Base-by-base conservation (phyloP, 1,140 invertebrate species). In the Tribolium madens region DNA sequence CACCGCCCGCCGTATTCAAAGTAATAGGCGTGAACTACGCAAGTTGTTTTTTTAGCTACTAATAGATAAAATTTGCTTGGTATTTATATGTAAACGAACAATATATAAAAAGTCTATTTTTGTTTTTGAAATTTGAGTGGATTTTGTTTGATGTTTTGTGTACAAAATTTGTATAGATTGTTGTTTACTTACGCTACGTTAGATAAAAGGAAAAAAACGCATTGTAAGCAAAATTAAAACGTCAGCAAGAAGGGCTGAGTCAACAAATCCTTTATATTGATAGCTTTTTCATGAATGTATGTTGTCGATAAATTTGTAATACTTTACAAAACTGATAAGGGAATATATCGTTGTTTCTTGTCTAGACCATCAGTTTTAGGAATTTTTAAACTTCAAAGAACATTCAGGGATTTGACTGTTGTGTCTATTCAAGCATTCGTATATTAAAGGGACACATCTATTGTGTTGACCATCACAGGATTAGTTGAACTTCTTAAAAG, bases 171-270 rank as follows among this genome's bases (percentile, higher is more conserved):
- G 13, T 21, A 57, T 57, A 26, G 15, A 57, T 18, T 18, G 26
- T 64, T 64, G 57, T 64, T 64, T 64, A 64, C 26, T 31, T 64
- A 13, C 26, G 26, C 31, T 64, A 64, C 26, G 57, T 31, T 64
- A 64, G 57, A 64, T 64, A 31, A 31, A 64, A 5, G 57, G 21
- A 33, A 64, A 64, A n/a, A 57, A 64, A 64, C 26, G 57, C 57
- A 64, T 33, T 31, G 57, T 33, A 64, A 64, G 57, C 57, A 64
- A 64, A 64, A 64, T 64, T 64, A 64, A 64, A 33, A 64, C 21
- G 57, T 64, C 21, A 14, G 57, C 10, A 14, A 33, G 14, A 64
- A 64, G 10, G 21, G 57, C 26, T 64, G 57, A 64, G 21, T 64
- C 57, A 64, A 64, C 57, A 64, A 64, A 64, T 64, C 57, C 26